A percentile compares a stretch with the other conserved stretches of the same genome.
Evolutionary conservation across 2,888 invertebrate genomes (phyloP).

Genomic region (Amphipyra berbera): DNA sequence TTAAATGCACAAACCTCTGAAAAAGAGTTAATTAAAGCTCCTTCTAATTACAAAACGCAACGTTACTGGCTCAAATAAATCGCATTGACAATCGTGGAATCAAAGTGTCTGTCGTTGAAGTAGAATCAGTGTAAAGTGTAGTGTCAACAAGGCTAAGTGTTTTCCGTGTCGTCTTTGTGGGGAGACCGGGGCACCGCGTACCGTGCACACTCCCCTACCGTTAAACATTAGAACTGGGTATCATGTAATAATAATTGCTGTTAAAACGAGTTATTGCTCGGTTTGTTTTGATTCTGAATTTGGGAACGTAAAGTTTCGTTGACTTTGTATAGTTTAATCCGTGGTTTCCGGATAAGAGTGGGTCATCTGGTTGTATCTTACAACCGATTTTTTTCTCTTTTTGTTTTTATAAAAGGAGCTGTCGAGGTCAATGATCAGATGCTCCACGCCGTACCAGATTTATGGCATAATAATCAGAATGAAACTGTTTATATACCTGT

Average conservation of each 20-base stretch:
- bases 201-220: constrained; percentile 37
- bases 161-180: constrained; percentile 86
- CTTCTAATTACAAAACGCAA: constrained; percentile 44
- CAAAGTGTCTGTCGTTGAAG: constrained; percentile 72
- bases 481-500: too few relatives aligned
- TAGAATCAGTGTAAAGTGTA: constrained; percentile 85
- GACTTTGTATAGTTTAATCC: too few relatives aligned
- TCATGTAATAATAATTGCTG: constrained; percentile 27
- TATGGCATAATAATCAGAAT: too few relatives aligned
- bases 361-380: too few relatives aligned
- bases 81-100: constrained; percentile 58
- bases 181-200: constrained; percentile 62
- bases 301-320: too few relatives aligned
- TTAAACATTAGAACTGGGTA: constrained; percentile 41
- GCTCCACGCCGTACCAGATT: too few relatives aligned
- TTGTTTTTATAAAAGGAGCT: too few relatives aligned
- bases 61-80: constrained; percentile 43
- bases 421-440: too few relatives aligned
- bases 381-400: too few relatives aligned
- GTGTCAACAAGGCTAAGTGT: constrained; percentile 89
- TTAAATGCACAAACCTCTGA: too few relatives aligned
- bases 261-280: not conserved
- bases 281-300: not conserved
- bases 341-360: too few relatives aligned
- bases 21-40: constrained; percentile 30